Percentiles rank a stretch among this genome's conserved stretches.
phyloP scores from a whole-genome alignment of 92 coral and sea anemone species.

The Zoanthus sociatus region DNA sequence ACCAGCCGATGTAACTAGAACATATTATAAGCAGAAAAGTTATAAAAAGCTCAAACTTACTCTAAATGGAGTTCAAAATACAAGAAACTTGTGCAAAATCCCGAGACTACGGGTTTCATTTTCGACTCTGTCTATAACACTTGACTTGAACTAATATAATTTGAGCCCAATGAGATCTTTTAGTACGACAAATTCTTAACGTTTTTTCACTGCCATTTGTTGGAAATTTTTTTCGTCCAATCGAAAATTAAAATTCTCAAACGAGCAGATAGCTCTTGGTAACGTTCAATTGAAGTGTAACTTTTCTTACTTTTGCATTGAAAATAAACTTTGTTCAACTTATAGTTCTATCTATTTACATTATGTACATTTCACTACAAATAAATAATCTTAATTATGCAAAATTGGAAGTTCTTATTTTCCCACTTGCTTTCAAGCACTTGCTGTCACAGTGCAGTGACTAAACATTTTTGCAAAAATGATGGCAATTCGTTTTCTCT shows the following conservation, averaged over 20 bases:
- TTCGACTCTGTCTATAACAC: not conserved
- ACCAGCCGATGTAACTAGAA: not conserved
- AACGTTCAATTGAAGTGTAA: constrained; percentile 30
- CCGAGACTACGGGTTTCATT: not conserved
- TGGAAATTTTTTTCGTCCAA: not conserved
- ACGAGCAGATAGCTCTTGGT: not conserved
- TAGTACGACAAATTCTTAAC: not conserved
- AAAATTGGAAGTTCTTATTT: not conserved
- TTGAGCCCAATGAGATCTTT: not conserved
- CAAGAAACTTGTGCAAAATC: not conserved
- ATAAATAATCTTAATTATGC: constrained; percentile 77
- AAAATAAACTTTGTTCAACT: constrained; percentile 85
- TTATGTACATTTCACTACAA: constrained; percentile 89
- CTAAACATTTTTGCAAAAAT: not conserved
- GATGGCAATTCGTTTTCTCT: not conserved
- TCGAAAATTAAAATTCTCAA: not conserved
- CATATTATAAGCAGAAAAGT: not conserved
- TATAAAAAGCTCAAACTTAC: not conserved
- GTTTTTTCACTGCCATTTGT: not conserved
- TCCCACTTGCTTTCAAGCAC: not conserved
- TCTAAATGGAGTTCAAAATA: not conserved
- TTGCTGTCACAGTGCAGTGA: not conserved
- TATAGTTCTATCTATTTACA: constrained; percentile 87
- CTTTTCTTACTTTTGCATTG: constrained; percentile 48
- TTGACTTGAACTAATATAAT: not conserved